Evolutionary conservation across 2,113 vertebrate species (phyloP), one percentile per base, ranked within the genome.

Genomic region (Paradisaea rubra): DNA sequence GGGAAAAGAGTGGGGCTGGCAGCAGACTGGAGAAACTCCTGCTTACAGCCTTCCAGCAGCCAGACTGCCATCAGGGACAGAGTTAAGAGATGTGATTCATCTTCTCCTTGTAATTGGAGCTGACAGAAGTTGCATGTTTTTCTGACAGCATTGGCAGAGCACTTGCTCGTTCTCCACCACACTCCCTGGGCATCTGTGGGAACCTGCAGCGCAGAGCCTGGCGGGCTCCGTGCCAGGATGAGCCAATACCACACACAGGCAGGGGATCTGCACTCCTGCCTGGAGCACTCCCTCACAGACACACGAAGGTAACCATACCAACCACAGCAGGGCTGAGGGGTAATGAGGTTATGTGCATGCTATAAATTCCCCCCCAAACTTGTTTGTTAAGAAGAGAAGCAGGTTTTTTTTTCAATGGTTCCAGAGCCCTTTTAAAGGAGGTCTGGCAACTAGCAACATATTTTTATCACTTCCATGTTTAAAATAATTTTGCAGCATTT

Each of bases 211-310:
- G 41, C 65, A n/a, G 81, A 44, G 25, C 53, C 49, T 0, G 2
- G 27, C 0, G 0, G 33, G 52, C 20, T 31, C 12, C 0, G 0
- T 18, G 60, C 59, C 1, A 2, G 44, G n/a, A 44, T 33, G 13
- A 41, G 19, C 14, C 5, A 28, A n/a, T 14, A 2, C 41, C 44
- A 4, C 21, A 8, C 9, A 7, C 19, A 7, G 47, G 12, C 45
- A 17, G 30, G 31, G 15, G 24, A 30, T 24, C 6, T 3, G 0
- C 56, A 1, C 19, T 54, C 3, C 0, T 25, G 19, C 39, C 45
- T n/a, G 7, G 11, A 37, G 37, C 31, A 5, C 18, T 35, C n/a
- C 44, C 53, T 44, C 56, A 5, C 65, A 37, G 41, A 22, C 30
- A 17, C 42, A 27, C 37, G 5, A 3, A 37, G 47, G 27, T 5